These are phyloP conservation scores for Pachliopta kotzebuea DNA, from an alignment of 2,888 invertebrate species.

Conservation along the genomic window DNA sequence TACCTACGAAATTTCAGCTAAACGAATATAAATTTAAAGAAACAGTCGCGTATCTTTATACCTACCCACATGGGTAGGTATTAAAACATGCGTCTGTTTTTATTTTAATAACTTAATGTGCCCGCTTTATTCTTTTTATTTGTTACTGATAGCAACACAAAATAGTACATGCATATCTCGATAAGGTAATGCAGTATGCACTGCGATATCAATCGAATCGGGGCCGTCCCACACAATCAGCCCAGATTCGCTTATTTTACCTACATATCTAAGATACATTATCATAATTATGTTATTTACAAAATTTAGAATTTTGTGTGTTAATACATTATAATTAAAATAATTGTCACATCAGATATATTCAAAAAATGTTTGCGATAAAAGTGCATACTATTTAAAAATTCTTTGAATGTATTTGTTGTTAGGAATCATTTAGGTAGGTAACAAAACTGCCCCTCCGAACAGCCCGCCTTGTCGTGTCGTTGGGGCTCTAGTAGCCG, in stretches of 20 bases:
- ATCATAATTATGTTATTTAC: constrained; percentile 10
- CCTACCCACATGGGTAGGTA: background rate
- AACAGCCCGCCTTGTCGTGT: no score
- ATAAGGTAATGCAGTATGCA: constrained; percentile 13
- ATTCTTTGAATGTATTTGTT: background rate
- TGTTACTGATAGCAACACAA: constrained; percentile 6
- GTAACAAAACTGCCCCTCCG: no score
- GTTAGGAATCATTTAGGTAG: no score
- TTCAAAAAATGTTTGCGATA: background rate
- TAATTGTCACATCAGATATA: background rate
- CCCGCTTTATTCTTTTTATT: background rate
- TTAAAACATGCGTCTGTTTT: background rate
- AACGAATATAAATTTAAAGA: background rate
- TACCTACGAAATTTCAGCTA: no score
- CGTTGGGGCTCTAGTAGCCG: no score
- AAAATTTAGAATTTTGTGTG: background rate
- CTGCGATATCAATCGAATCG: constrained; percentile 18
- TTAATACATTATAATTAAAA: no score
- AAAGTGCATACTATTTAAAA: background rate
- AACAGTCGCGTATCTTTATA: background rate
- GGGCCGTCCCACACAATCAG: constrained; percentile 9
- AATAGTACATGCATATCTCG: background rate
- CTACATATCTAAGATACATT: constrained; percentile 16
- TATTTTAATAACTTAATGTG: background rate
- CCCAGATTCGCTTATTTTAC: no score